Evolutionary conservation across 2,888 invertebrate genomes (phyloP), one percentile per base, ranked within the genome.

Genomic region (Archaeoteleia sp.): DNA sequence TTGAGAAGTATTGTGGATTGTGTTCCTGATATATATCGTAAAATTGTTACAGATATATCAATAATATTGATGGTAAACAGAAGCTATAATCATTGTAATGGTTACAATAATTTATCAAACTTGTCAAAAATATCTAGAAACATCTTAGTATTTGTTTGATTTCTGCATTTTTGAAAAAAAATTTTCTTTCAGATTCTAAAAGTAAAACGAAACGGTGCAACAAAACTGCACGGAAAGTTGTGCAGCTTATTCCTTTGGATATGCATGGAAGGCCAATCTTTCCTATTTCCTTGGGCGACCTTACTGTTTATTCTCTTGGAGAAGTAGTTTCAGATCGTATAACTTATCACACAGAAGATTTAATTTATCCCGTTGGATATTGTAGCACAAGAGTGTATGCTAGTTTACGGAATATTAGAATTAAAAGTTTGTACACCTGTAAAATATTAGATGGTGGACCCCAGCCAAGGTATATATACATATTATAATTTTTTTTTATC

Each of bases 301-400:
- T 92, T 2, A 91, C 90, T 0, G 87, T 94, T 9, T 92, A 93
- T 82, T 91, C 91, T 37, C 85, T 93, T 12, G 94, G 94, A 3
- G 93, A 93, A 87, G 91, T 94, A 49, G 87, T 92, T 6, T 86
- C 88, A 0, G 91, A 92, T 65, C 88, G 90, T 74, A 83, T 87
- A 0, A 89, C 90, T 54, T 94, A 92, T 84, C 92, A 93, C 78
- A 90, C 89, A 2, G 89, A 91, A 68, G 89, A 91, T 73, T 88
- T 90, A 75, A 92, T 94, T 67, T 94, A 90, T 83, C 93, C 94
- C 0, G 91, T 91, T 6, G 94, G 92, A 1, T 94, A 90, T 85
- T 91, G 93, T 63, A 91, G 93, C 12, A 93, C 93, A 0, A 87
- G 93, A 74, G 88, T 91, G 5, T 94, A 91, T 83, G 92, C 91